Percentiles rank a stretch among this genome's conserved stretches.
phyloP scores from a whole-genome alignment of 2,888 invertebrate species.

The Philhelius pedissequus region DNA sequence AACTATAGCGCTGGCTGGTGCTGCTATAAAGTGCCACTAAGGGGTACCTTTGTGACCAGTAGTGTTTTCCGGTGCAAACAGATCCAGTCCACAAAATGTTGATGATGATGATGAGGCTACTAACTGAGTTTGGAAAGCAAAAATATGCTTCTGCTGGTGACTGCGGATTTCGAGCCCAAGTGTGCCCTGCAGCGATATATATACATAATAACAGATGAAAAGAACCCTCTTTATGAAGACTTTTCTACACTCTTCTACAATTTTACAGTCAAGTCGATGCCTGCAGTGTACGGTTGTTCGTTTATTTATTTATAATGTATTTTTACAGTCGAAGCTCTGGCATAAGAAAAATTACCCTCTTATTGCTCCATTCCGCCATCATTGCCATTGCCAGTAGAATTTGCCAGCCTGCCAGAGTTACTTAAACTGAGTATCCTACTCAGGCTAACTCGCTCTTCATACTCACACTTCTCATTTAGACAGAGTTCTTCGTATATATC shows the following conservation, averaged over 20 bases:
- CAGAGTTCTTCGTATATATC: conserved; percentile 32
- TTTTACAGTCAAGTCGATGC: conserved; percentile 11
- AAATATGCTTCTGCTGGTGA: not conserved
- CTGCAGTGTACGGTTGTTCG: conserved; percentile 30
- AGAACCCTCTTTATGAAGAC: conserved; percentile 30
- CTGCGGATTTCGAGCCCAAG: conserved; percentile 61
- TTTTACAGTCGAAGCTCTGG: conserved; percentile 50
- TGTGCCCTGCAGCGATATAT: conserved; percentile 59
- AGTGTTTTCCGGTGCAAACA: conserved; percentile 21
- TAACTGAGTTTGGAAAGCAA: not conserved
- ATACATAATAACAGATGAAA: conserved; percentile 56
- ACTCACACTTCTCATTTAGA: conserved; percentile 39
- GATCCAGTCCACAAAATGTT: conserved; percentile 62
- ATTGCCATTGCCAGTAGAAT: not conserved
- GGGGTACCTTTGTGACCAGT: conserved; percentile 64
- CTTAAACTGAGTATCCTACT: conserved; percentile 49
- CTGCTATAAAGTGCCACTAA: conserved; percentile 38
- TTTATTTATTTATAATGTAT: conserved; percentile 61
- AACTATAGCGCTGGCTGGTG: not conserved
- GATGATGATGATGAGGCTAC: conserved; percentile 61
- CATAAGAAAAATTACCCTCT: conserved; percentile 59
- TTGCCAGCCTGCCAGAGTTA: conserved; percentile 42
- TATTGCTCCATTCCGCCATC: conserved; percentile 37
- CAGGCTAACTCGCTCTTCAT: conserved; percentile 45
- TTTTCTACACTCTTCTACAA: not conserved